A percentile compares a stretch with the other conserved stretches of the same genome.
Evolutionary conservation across 1,140 invertebrate genomes (phyloP).

Genomic region (Drosophila tropicalis): DNA sequence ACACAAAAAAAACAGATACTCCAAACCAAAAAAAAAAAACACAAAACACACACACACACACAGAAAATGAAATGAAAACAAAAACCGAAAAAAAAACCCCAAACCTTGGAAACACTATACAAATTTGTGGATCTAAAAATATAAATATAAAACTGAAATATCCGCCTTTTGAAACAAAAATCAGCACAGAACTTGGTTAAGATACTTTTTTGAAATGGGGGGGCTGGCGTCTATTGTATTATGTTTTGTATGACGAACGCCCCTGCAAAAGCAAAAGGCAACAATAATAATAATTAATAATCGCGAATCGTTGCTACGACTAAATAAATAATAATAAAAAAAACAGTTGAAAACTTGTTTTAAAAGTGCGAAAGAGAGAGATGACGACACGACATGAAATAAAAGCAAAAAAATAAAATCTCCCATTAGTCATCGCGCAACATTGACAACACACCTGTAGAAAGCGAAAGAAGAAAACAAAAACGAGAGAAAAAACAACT

Average conservation of each 20-base stretch:
- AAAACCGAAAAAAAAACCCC: background rate
- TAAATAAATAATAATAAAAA: slow-evolving; percentile 35
- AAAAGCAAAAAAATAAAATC: slow-evolving; percentile 31
- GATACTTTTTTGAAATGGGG: background rate
- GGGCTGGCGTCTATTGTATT: background rate
- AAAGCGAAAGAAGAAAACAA: slow-evolving; percentile 3
- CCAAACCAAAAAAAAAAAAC: background rate
- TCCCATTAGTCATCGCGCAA: slow-evolving; percentile 61
- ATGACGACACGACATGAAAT: slow-evolving; percentile 18
- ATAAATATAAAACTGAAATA: slow-evolving; percentile 5
- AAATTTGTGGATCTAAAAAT: slow-evolving; percentile 14
- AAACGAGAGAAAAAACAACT: background rate
- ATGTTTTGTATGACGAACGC: slow-evolving; percentile 32
- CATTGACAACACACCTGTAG: slow-evolving; percentile 37
- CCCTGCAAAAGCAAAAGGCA: slow-evolving; percentile 15
- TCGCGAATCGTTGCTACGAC: slow-evolving; percentile 20
- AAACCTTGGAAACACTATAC: slow-evolving; percentile 10
- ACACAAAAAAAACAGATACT: slow-evolving; percentile 4
- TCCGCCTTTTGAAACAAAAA: slow-evolving; percentile 11
- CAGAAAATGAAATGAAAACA: background rate
- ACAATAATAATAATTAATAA: slow-evolving; percentile 42
- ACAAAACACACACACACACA: background rate
- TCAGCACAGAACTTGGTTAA: slow-evolving; percentile 23
- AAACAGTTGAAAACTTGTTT: slow-evolving; percentile 64
- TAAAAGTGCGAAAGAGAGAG: slow-evolving; percentile 54